Evolutionary conservation across 2,797 vertebrate species (phyloP), one percentile per base, ranked within the genome.

Genomic region (Enteromius unitaeniatus): DNA sequence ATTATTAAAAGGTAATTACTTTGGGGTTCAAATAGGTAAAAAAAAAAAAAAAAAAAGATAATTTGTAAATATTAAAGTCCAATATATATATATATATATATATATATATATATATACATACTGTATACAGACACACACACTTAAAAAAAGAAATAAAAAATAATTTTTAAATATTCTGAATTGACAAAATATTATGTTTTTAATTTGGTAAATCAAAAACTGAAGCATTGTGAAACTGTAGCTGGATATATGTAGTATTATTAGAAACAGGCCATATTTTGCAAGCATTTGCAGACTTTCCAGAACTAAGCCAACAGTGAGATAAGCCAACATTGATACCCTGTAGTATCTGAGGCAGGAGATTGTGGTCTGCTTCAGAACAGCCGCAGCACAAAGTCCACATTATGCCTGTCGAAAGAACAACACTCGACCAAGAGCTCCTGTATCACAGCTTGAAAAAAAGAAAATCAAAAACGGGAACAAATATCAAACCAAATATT

Each of bases 211-310:
- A 55, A 75, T 53, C 9, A 19, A 55, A n/a, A 21, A 45, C 21
- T 19, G 10, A 23, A 28, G 31, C 11, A 53, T 75, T 37, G 53
- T 73, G 23, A 21, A 15, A 37, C 6, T 21, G 26, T 40, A 28
- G 74, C 26, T 79, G 6, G 13, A 21, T 6, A 47, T 49, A 74
- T n/a, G 67, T 65, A 17, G 51, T 19, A 42, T 17, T 49, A 15
- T 51, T 58, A 53, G 55, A 72, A 47, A 49, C 15, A 62, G 53
- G 75, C 88, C 75, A 86, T 90, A 90, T 88, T 88, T 60, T 60
- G n/a, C 58, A 89, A 89, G 70, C 69, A 90, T 90, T 88, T 90
- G 75, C 75, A 83, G 88, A 81, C 86, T 88, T 88, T 78, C 53
- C 55, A 77, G 79, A 55, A 42, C 19, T 87, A 86, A 92, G 85